Conservation (phyloP, 2,888 invertebrate genomes). For the Pocota personata region DNA sequence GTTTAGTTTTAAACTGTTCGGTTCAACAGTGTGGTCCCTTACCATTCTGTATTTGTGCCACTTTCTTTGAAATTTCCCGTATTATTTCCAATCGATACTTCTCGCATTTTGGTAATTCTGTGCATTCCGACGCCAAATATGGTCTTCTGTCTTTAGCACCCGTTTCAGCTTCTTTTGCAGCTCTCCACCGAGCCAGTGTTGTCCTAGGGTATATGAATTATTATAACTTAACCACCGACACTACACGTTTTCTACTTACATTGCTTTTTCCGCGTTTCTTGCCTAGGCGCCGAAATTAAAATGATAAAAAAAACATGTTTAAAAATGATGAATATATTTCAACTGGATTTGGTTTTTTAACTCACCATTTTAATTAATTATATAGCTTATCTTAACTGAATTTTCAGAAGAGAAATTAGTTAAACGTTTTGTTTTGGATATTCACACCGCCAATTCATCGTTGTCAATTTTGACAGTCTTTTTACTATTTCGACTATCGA, state of each 20-base stretch:
- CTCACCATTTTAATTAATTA: slow-evolving; percentile 17
- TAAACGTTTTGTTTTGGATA: slow-evolving; percentile 11
- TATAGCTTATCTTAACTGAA: no score
- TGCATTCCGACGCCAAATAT: slow-evolving; percentile 97
- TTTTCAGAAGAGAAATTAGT: neutral
- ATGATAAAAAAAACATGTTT: neutral
- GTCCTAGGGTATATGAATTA: slow-evolving; percentile 85
- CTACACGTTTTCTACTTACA: slow-evolving; percentile 87
- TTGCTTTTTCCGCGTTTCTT: slow-evolving; percentile 98
- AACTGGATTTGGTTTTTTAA: no score
- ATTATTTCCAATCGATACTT: slow-evolving; percentile 99
- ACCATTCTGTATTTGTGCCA: slow-evolving; percentile 99
- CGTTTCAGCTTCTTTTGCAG: slow-evolving; percentile 96
- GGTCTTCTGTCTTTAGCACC: slow-evolving; percentile 95
- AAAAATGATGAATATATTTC: no score
- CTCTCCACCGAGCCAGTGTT: slow-evolving; percentile 98
- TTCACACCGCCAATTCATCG: no score
- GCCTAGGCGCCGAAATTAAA: slow-evolving; percentile 85
- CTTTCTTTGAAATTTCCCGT: slow-evolving; percentile 98
- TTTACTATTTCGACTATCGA: neutral
- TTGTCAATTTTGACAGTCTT: neutral
- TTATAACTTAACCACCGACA: neutral
- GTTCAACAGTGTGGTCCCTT: slow-evolving; percentile 48
- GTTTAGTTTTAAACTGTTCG: neutral
- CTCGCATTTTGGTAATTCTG: slow-evolving; percentile 95